These are phyloP conservation scores for Limenitis camilla DNA, from an alignment of 2,888 invertebrate species.

Conservation along the genomic window DNA sequence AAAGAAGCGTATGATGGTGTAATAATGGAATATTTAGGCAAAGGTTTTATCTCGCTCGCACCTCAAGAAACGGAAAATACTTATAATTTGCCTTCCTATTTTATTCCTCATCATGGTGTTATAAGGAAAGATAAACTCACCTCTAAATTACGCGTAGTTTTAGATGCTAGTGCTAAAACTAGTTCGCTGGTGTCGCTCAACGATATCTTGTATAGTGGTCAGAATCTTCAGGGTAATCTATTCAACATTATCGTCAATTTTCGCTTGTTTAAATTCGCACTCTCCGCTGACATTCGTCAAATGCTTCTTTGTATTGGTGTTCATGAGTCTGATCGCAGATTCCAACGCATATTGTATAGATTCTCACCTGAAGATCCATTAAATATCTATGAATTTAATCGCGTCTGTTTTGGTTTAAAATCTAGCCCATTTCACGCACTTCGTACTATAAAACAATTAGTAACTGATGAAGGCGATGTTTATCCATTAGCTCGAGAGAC, in stretches of 20 bases:
- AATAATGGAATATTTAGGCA: constrained; percentile 13
- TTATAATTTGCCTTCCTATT: constrained; percentile 2
- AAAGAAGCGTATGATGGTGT: constrained; percentile 10
- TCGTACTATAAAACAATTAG: constrained; percentile 18
- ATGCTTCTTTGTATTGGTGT: constrained; percentile 6
- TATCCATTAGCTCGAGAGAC: constrained; percentile 9
- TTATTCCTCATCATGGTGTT: constrained; percentile 12
- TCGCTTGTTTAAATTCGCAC: constrained; percentile 2
- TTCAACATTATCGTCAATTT: constrained; percentile 8
- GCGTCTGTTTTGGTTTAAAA: background rate
- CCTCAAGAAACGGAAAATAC: background rate
- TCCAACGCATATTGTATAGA: constrained; percentile 11
- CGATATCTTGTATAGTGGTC: constrained; percentile 3
- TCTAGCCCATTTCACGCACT: constrained; percentile 8
- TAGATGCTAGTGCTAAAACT: constrained; percentile 2
- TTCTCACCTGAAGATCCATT: background rate
- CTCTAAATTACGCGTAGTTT: background rate
- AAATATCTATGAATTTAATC: background rate
- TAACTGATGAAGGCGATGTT: constrained; percentile 5
- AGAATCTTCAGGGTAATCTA: constrained; percentile 6
- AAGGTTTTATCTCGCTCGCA: constrained; percentile 2
- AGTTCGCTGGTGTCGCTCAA: background rate
- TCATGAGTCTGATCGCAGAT: constrained; percentile 3
- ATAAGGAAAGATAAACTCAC: constrained; percentile 1
- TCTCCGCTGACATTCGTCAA: constrained; percentile 10